Conservation (phyloP, 2,888 invertebrate genomes). For the Cheilosia impressa region DNA sequence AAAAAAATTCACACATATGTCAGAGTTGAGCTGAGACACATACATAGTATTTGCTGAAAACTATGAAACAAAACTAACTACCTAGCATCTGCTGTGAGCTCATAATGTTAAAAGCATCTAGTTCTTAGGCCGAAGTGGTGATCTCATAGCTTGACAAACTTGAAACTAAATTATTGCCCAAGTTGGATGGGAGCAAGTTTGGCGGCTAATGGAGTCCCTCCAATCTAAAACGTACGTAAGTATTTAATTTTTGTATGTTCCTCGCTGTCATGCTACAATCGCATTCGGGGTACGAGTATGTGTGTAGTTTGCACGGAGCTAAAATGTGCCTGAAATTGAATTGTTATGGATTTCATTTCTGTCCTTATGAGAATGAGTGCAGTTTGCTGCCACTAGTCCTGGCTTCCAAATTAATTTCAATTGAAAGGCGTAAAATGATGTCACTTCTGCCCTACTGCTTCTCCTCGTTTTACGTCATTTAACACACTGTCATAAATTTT, state of each 20-base stretch:
- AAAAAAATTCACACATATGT: not conserved
- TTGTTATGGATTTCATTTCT: too few relatives aligned
- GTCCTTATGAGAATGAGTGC: too few relatives aligned
- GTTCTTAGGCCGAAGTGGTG: conserved; percentile 2
- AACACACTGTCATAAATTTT: too few relatives aligned
- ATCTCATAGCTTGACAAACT: conserved; percentile 29
- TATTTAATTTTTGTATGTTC: not conserved
- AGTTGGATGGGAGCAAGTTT: conserved; percentile 7
- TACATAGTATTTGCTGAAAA: not conserved
- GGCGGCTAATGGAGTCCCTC: not conserved
- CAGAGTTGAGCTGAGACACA: not conserved
- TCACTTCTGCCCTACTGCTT: too few relatives aligned
- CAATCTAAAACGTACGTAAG: not conserved
- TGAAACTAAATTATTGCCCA: conserved; percentile 21
- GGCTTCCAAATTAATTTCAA: too few relatives aligned
- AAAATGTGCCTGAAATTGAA: too few relatives aligned
- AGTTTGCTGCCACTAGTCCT: too few relatives aligned
- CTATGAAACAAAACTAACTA: not conserved
- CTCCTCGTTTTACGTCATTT: too few relatives aligned
- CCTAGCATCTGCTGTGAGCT: conserved; percentile 6
- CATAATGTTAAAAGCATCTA: conserved; percentile 2
- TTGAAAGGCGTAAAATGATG: too few relatives aligned
- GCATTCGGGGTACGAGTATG: not conserved
- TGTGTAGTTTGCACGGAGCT: too few relatives aligned
- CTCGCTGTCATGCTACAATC: not conserved